Percentiles rank a stretch among this genome's conserved stretches.
Evolutionary conservation across 2,797 vertebrate species (phyloP).

Genomic region (Mormyrops boulengeri): DNA sequence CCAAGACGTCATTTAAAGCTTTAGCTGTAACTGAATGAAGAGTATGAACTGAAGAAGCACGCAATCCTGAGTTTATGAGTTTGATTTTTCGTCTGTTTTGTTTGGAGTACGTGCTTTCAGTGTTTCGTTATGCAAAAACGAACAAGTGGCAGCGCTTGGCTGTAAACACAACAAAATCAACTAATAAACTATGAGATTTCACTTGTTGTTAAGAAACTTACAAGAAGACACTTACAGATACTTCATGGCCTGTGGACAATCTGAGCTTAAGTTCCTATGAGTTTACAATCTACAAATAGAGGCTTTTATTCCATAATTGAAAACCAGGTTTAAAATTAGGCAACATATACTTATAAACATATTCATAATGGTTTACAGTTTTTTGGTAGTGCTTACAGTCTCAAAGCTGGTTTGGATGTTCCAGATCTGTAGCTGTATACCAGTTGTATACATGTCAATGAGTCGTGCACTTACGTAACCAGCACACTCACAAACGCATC

Average conservation of each 20-base stretch:
- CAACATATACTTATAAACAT: not conserved
- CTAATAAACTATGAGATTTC: not conserved
- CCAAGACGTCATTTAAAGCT: not conserved
- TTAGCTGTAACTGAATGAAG: not conserved
- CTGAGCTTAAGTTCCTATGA: too few species aligned
- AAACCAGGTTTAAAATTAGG: not conserved
- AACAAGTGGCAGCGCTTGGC: not conserved
- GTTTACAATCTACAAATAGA: not conserved
- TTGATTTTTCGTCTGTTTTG: not conserved
- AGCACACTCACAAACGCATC: conserved; percentile 5
- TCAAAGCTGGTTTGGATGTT: not conserved
- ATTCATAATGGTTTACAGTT: not conserved
- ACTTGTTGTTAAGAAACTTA: not conserved
- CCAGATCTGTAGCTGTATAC: not conserved
- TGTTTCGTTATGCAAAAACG: not conserved
- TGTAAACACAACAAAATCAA: not conserved
- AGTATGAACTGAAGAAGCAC: not conserved
- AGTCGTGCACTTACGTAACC: conserved; percentile 45
- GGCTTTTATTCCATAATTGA: not conserved
- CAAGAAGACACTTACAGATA: not conserved
- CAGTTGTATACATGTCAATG: conserved; percentile 10
- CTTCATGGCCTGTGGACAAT: not conserved
- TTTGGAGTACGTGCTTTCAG: not conserved
- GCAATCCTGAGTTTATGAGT: not conserved
- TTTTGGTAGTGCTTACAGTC: not conserved